Percentiles rank a stretch among this genome's conserved stretches.
These are phyloP conservation scores for Pithys albifrons DNA, from an alignment of 2,113 vertebrate species.

Conservation along the genomic window DNA sequence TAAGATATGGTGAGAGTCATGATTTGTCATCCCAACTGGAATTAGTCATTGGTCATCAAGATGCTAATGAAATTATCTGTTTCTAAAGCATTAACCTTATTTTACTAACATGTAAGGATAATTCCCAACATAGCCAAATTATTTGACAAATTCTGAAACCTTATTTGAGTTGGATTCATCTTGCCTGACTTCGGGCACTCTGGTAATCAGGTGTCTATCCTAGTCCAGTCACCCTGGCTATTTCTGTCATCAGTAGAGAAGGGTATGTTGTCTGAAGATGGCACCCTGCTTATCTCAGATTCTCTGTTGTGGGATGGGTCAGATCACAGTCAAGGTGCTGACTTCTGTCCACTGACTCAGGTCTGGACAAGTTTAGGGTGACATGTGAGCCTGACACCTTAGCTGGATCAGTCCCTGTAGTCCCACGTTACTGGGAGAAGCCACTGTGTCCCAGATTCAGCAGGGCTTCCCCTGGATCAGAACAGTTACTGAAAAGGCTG, in stretches of 20 bases:
- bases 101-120: neutral
- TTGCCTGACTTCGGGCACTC: neutral
- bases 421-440: neutral
- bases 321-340: neutral
- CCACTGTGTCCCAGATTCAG: rapidly evolving
- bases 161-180: neutral
- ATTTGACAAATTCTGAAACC: neutral
- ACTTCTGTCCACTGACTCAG: neutral
- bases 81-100: neutral
- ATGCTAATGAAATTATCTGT: neutral
- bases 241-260: neutral
- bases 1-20: neutral
- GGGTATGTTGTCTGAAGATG: neutral
- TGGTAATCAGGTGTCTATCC: too few relatives aligned
- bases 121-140: neutral
- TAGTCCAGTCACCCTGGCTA: neutral
- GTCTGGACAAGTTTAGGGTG: neutral
- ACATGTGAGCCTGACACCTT: neutral
- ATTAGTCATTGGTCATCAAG: constrained; percentile 47
- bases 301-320: rapidly evolving
- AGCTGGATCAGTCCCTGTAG: neutral
- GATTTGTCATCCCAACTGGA: constrained; percentile 37
- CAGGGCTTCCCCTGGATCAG: neutral
- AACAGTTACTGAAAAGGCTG: neutral
- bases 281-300: neutral